Evolutionary conservation across 1,140 invertebrate species (phyloP), one percentile per base, ranked within the genome.

Genomic region (Cryptotermes secundus): DNA sequence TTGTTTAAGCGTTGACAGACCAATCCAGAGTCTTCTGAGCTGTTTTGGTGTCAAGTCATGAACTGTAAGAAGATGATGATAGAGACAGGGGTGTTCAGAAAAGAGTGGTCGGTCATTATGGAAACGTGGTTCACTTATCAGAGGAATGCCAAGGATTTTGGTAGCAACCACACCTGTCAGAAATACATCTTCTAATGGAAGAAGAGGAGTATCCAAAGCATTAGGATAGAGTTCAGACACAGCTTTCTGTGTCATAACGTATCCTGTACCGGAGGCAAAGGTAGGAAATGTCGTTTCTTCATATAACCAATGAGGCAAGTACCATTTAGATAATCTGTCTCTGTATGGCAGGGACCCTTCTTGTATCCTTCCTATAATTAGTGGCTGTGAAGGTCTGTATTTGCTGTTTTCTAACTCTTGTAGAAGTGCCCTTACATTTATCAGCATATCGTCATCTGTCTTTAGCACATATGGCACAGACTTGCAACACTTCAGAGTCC

Each of bases 391-490:
- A 49, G 92, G 92, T n/a, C 88, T 90, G 87, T 95, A 93, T 82
- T 92, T 93, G 80, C 93, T 91, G 49, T 84, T 85, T 24, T 88
- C 85, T 16, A 95, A 91, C 87, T 96, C 96, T 16, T 89, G 88
- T 42, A 97, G 89, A 79, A 97, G 89, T 59, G 93, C 92, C 65
- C 93, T 94, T 85, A 97, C 92, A 89, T 97, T 97, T 79, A 97
- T 96, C 87, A 97, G 97, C 96, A 97, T 97, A 89, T 97, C 96
- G 88, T 97, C 96, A 88, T 97, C 96, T 0, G 96, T 97, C 90
- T 98, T 97, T 38, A 97, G 90, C 80, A 97, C 89, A 87, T 94
- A 96, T 86, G 92, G 92, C 42, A 93, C 94, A 83, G 92, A 91
- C 24, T 94, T 92, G 88, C 96, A 97, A 87, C 96, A 95, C 80